A percentile compares a stretch with the other conserved stretches of the same genome.
phyloP scores from a whole-genome alignment of 2,888 invertebrate genomes.

The Sesia apiformis region DNA sequence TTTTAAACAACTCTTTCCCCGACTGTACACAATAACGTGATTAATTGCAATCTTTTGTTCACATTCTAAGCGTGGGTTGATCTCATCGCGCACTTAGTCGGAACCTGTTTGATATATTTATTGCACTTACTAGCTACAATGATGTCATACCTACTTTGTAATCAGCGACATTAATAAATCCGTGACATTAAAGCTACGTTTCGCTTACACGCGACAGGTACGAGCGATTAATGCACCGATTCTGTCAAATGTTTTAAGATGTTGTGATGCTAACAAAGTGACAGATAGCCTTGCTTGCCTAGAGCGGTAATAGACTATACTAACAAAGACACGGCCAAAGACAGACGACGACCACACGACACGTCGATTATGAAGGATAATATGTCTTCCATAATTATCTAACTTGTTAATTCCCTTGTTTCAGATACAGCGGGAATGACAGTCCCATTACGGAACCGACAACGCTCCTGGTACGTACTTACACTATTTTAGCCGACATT shows the following conservation, averaged over 20 bases:
- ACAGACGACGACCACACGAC: too few species aligned
- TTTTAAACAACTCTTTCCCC: neutral
- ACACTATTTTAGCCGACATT: neutral
- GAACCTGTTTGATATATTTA: constrained; percentile 6
- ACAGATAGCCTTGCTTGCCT: too few species aligned
- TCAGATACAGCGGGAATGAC: constrained; percentile 55
- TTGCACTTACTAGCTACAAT: constrained; percentile 15
- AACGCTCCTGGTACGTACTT: constrained; percentile 43
- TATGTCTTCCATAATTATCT: too few species aligned
- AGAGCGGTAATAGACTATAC: too few species aligned
- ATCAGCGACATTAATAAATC: neutral
- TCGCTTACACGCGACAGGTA: neutral
- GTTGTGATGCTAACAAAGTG: too few species aligned
- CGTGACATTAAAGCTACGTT: neutral
- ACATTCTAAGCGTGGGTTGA: constrained; percentile 11
- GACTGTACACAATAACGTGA: constrained; percentile 13
- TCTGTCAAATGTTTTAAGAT: too few species aligned
- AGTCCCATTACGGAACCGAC: constrained; percentile 19
- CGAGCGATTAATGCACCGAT: too few species aligned
- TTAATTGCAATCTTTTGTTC: constrained; percentile 23
- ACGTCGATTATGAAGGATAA: too few species aligned
- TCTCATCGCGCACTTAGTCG: constrained; percentile 3
- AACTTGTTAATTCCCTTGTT: constrained; percentile 25
- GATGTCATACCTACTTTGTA: constrained; percentile 20
- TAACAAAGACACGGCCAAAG: too few species aligned